Evolutionary conservation across 2,797 vertebrate species (phyloP).

Genomic region (Pseudomugil tenellus): DNA sequence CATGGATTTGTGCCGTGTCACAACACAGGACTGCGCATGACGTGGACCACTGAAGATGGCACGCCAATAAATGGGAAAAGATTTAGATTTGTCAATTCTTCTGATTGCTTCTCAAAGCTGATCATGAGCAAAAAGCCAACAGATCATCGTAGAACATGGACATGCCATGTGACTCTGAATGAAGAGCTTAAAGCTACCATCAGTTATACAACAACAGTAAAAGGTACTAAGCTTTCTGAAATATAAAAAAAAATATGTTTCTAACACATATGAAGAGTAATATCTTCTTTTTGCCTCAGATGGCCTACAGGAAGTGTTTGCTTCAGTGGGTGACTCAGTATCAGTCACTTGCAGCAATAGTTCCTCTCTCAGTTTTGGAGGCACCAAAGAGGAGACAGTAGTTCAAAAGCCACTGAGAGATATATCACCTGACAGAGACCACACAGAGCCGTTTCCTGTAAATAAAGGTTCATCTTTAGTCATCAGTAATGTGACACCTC

Average conservation of each 20-base stretch:
- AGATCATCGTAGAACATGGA: slow-evolving; percentile 72
- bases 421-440: neutral
- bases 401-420: neutral
- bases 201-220: slow-evolving; percentile 40
- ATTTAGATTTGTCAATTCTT: neutral
- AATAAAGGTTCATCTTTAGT: slow-evolving; percentile 38
- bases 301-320: slow-evolving; percentile 73
- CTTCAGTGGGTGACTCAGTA: slow-evolving; percentile 62
- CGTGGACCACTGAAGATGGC: slow-evolving; percentile 51
- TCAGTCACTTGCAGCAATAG: slow-evolving; percentile 54
- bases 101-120: slow-evolving; percentile 59
- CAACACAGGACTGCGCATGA: slow-evolving; percentile 36
- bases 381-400: slow-evolving; percentile 19
- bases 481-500: slow-evolving; percentile 42
- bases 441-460: neutral
- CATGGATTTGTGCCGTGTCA: slow-evolving; percentile 3
- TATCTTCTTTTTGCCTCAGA: slow-evolving; percentile 46
- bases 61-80: slow-evolving; percentile 46
- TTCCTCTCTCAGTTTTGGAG: slow-evolving; percentile 41
- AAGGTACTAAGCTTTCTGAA: slow-evolving; percentile 40
- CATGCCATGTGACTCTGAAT: slow-evolving; percentile 53
- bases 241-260: neutral
- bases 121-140: slow-evolving; percentile 44
- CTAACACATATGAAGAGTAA: slow-evolving; percentile 9
- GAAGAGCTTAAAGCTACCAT: slow-evolving; percentile 30